phyloP scores from a whole-genome alignment of 2,888 invertebrate species.

The Nineta flava region DNA sequence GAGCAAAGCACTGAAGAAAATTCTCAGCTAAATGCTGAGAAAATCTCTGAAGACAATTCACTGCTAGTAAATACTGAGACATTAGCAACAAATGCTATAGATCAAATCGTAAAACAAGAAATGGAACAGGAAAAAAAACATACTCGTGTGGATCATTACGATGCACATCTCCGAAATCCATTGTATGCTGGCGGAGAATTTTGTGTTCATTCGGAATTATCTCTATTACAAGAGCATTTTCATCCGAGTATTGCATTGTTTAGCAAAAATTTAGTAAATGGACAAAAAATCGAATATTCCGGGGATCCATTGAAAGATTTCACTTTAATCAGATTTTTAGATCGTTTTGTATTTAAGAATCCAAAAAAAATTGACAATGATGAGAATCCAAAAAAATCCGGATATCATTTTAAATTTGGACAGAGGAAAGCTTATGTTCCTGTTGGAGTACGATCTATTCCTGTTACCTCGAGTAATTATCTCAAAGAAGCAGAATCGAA shows the following conservation, averaged over 20 bases:
- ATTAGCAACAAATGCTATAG: no score
- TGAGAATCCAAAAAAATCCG: conserved; percentile 32
- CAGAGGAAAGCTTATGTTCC: conserved; percentile 51
- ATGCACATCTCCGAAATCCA: conserved; percentile 67
- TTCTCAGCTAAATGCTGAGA: no score
- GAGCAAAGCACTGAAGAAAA: no score
- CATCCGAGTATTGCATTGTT: conserved; percentile 88
- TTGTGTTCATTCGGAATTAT: conserved; percentile 60
- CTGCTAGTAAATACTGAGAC: no score
- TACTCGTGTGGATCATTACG: conserved; percentile 33
- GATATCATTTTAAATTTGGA: conserved; percentile 46
- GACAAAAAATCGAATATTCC: conserved; percentile 63
- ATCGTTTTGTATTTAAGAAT: conserved; percentile 92
- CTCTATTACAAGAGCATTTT: conserved; percentile 53
- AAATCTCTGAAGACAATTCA: no score
- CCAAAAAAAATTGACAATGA: conserved; percentile 47
- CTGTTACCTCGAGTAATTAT: conserved; percentile 58
- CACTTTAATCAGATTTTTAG: conserved; percentile 76
- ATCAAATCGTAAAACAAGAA: neutral
- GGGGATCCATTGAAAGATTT: conserved; percentile 93
- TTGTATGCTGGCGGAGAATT: conserved; percentile 62
- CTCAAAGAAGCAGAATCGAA: conserved; percentile 46
- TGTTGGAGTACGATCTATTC: conserved; percentile 49
- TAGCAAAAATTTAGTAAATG: conserved; percentile 58
- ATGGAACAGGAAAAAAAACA: conserved; percentile 17